A percentile compares a stretch with the other conserved stretches of the same genome.
These are phyloP conservation scores for Anoura caudifer DNA, from an alignment of 2,113 vertebrate genomes.

Conservation along the genomic window DNA sequence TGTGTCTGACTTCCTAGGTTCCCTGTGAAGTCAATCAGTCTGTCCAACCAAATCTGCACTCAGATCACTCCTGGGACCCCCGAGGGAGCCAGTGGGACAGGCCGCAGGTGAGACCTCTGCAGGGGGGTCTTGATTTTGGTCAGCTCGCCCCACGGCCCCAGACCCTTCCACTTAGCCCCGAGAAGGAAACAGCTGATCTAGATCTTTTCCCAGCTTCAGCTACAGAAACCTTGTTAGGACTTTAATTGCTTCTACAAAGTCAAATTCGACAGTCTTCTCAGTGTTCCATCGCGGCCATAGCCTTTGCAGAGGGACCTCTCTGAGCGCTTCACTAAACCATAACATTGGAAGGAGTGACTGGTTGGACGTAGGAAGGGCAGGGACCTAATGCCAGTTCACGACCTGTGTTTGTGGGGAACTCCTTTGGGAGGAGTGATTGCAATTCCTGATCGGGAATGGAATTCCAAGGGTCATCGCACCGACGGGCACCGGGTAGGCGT, in stretches of 20 bases:
- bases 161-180: background rate
- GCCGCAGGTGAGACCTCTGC: background rate
- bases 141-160: background rate
- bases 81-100: background rate
- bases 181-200: background rate
- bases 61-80: background rate
- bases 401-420: background rate
- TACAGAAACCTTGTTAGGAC: background rate
- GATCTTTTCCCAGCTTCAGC: background rate
- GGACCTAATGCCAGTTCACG: background rate
- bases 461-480: background rate
- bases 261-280: background rate
- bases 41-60: background rate
- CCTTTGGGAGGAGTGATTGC: background rate
- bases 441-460: background rate
- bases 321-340: background rate
- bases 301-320: background rate
- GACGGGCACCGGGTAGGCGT: background rate
- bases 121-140: accelerated
- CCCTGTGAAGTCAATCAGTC: background rate
- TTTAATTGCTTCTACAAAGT: background rate
- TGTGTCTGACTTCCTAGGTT: background rate
- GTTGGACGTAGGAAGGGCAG: background rate
- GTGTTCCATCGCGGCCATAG: background rate
- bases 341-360: background rate